Percentiles rank a stretch among this genome's conserved stretches.
Evolutionary conservation across 2,113 vertebrate species (phyloP).

Genomic region (Gasterosteus nipponicus): DNA sequence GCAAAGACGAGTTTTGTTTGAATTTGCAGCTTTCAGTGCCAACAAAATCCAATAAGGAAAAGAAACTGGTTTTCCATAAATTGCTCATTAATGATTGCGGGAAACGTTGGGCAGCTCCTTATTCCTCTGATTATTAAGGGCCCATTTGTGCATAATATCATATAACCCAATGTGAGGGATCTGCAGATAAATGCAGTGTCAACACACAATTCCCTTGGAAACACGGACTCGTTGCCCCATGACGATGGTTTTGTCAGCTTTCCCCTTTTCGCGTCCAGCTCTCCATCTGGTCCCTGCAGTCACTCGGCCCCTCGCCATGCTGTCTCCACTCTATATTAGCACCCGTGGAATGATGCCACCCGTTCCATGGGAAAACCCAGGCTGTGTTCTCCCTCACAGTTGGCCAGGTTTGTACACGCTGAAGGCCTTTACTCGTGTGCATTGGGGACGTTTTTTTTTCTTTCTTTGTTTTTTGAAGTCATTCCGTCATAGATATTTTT

Average conservation of each 20-base stretch:
- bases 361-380: conserved; percentile 54
- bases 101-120: conserved; percentile 35
- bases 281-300: conserved; percentile 42
- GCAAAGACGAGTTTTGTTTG: conserved; percentile 48
- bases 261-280: conserved; percentile 8
- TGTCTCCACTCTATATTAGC: conserved; percentile 36
- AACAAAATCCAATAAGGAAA: conserved; percentile 30
- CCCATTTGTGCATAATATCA: background rate
- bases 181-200: background rate
- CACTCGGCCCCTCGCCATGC: conserved; percentile 2
- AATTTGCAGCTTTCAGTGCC: conserved; percentile 44
- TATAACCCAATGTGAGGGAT: background rate
- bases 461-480: conserved; percentile 15
- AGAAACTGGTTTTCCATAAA: conserved; percentile 32
- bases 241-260: background rate
- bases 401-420: conserved; percentile 1
- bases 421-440: conserved; percentile 10
- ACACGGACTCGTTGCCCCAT: background rate
- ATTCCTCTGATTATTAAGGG: conserved; percentile 31
- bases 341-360: conserved; percentile 42
- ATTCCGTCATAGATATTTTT: conserved; percentile 7
- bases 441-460: conserved; percentile 12
- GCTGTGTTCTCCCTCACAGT: conserved; percentile 24
- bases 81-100: conserved; percentile 46
- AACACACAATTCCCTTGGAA: background rate